Evolutionary conservation across 2,113 vertebrate species (phyloP), one percentile per base, ranked within the genome.

Genomic region (Stomatorhinus ivindoensis): DNA sequence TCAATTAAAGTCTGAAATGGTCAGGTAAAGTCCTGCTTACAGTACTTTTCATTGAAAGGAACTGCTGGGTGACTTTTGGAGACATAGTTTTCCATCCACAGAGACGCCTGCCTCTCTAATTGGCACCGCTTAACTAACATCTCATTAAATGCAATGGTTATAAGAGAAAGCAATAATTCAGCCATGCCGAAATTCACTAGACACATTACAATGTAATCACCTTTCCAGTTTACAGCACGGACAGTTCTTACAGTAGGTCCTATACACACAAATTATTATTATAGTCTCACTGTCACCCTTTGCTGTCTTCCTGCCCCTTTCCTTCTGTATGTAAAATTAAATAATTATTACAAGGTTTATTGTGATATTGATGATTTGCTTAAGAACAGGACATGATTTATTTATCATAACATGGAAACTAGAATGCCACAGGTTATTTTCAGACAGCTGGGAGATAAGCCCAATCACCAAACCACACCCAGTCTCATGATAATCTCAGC

Each of bases 11-110:
- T 87, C 31, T 90, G 21, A 15, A 84, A n/a, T 39, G 51, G 46
- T 87, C 87, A 51, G 86, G n/a, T 90, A 35, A 90, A 80, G 44
- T 87, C 86, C 89, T 31, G 86, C 48, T 55, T 58, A 73, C 58
- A 50, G 61, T 76, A 11, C 61, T 86, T n/a, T 31, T 53, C 48
- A 42, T 53, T 65, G n/a, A 19, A 86, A 86, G 84, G 83, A 87
- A 69, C 84, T 87, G 53, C 31, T 42, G 84, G 58, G 85, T 39
- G 19, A 87, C 46, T 86, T 65, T 24, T 19, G 50, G 39, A 48
- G 61, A 50, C 44, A 1, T 21, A 47, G 42, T 84, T 84, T 88
- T 90, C 73, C 87, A 83, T 88, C 46, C 51, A 19, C n/a, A 84
- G 76, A 44, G 19, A 82, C 58, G 55, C 17, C 84, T 2, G 19